phyloP scores from a whole-genome alignment of 2,888 invertebrate species.

The Falcaria lacertinaria region DNA sequence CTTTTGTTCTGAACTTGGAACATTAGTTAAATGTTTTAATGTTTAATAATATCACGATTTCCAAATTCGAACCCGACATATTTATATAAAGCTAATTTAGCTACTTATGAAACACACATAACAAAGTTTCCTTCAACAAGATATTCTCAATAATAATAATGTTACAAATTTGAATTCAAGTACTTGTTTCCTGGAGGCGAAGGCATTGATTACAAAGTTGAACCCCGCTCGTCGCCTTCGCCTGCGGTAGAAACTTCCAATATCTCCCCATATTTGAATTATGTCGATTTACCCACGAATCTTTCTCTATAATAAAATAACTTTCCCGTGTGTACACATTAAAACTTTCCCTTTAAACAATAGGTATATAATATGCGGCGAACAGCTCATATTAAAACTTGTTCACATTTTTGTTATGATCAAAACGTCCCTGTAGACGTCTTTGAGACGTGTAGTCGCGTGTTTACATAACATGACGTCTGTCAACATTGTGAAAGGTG shows the following conservation, averaged over 20 bases:
- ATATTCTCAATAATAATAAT: constrained; percentile 2
- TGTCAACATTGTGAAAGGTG: constrained; percentile 60
- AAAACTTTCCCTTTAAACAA: not conserved
- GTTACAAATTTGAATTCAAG: constrained; percentile 1
- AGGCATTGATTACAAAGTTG: constrained; percentile 28
- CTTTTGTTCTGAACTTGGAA: too few relatives aligned
- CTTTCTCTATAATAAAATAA: constrained; percentile 4
- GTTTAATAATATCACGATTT: too few relatives aligned
- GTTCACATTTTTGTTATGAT: constrained; percentile 1
- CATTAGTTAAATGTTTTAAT: too few relatives aligned
- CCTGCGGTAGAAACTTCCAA: constrained; percentile 19
- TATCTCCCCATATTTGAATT: constrained; percentile 23
- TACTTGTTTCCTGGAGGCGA: constrained; percentile 14
- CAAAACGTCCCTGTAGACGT: constrained; percentile 13
- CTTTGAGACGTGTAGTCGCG: constrained; percentile 36
- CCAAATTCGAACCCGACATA: too few relatives aligned
- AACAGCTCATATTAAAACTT: not conserved
- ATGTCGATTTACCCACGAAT: constrained; percentile 2
- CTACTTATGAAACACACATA: not conserved
- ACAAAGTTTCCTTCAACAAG: not conserved
- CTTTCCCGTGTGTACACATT: constrained; percentile 1
- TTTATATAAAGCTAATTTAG: not conserved
- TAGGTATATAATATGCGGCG: not conserved
- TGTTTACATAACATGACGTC: constrained; percentile 58
- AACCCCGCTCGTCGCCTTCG: constrained; percentile 18